Conservation (phyloP, 2,888 invertebrate genomes). For the Altica lythri region DNA sequence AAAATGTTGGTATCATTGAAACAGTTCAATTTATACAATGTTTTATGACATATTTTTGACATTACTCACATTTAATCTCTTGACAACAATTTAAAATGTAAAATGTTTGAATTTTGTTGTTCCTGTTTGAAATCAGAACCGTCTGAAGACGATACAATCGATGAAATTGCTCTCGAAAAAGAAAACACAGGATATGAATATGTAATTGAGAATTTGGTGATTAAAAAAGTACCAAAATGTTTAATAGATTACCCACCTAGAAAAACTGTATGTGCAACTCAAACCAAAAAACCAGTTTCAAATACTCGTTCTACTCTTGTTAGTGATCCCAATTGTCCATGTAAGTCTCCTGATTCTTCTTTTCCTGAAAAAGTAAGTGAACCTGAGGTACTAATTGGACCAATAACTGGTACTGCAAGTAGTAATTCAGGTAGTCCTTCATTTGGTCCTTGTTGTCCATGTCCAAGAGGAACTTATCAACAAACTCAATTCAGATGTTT, state of each 20-base stretch:
- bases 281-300: constrained; percentile 11
- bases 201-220: constrained; percentile 41
- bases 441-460: not conserved
- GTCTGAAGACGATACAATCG: no score
- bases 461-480: not conserved
- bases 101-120: no score
- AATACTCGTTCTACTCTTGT: constrained; percentile 15
- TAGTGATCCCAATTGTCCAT: no score
- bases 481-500: not conserved
- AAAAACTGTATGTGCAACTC: constrained; percentile 23
- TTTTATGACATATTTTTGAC: no score
- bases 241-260: constrained; percentile 29
- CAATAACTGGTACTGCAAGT: constrained; percentile 5
- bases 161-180: no score
- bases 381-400: constrained; percentile 24
- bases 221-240: constrained; percentile 38
- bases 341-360: no score
- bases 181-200: constrained; percentile 38
- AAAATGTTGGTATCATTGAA: no score
- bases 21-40: no score
- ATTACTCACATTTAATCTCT: no score
- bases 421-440: not conserved
- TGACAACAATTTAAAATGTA: no score
- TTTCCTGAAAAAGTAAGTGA: not conserved
- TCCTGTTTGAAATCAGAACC: no score